Conservation (phyloP, 2,797 vertebrate species). For the Chelon auratus region DNA sequence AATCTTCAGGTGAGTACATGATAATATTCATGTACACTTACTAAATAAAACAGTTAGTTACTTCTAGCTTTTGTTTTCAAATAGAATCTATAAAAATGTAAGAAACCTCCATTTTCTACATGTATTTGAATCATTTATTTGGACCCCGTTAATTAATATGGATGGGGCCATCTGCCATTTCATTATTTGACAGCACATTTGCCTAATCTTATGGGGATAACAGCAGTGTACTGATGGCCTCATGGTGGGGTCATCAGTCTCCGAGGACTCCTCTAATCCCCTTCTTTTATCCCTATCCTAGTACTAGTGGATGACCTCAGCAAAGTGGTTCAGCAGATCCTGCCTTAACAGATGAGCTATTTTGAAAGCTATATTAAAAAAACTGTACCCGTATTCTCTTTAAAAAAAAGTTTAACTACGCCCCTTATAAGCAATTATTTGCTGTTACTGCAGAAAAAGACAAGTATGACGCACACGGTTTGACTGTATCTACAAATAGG, state of each 20-base stretch:
- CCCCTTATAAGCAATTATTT: not conserved
- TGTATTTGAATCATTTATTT: not conserved
- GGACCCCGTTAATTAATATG: conserved; percentile 20
- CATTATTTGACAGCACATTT: conserved; percentile 46
- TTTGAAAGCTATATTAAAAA: conserved; percentile 1
- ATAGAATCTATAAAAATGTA: not conserved
- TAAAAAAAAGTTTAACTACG: not conserved
- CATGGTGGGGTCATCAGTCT: conserved; percentile 46
- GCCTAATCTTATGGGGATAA: conserved; percentile 48
- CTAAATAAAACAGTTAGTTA: too few relatives aligned
- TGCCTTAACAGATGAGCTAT: conserved; percentile 19
- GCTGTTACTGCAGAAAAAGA: not conserved
- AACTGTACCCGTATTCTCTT: not conserved
- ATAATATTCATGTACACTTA: too few relatives aligned
- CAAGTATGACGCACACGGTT: conserved; percentile 5
- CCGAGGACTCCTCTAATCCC: conserved; percentile 63
- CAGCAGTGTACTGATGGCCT: conserved; percentile 51
- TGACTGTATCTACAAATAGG: conserved; percentile 45
- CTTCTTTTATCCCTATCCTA: conserved; percentile 61
- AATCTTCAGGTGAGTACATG: too few relatives aligned
- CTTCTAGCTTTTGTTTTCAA: not conserved
- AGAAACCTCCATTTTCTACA: not conserved
- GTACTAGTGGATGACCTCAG: conserved; percentile 32
- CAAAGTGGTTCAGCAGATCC: conserved; percentile 30
- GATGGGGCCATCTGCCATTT: conserved; percentile 41